These are phyloP conservation scores for Micropterix aruncella DNA, from an alignment of 2,888 invertebrate species.

Conservation along the genomic window DNA sequence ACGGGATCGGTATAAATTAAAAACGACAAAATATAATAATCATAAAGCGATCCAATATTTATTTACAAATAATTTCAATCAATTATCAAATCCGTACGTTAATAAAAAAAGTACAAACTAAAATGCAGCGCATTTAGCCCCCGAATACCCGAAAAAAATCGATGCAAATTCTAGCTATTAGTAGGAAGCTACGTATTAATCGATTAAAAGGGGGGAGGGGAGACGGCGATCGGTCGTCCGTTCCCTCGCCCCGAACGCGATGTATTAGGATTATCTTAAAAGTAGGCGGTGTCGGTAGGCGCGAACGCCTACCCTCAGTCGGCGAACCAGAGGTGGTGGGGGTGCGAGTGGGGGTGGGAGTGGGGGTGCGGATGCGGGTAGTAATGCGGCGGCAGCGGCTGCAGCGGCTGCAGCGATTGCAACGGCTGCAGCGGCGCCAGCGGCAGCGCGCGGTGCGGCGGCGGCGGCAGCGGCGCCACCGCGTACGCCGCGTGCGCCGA, in stretches of 20 bases:
- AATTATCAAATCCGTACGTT: slow-evolving; percentile 3
- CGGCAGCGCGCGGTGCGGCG: slow-evolving; percentile 66
- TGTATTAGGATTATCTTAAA: too few relatives aligned
- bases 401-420: slow-evolving; percentile 24
- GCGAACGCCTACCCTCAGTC: slow-evolving; percentile 29
- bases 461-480: slow-evolving; percentile 73
- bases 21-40: slow-evolving; percentile 9
- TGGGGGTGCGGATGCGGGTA: slow-evolving; percentile 26
- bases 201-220: not conserved
- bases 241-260: too few relatives aligned
- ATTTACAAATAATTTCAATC: slow-evolving; percentile 12
- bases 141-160: not conserved
- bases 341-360: slow-evolving; percentile 51
- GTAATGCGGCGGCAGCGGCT: slow-evolving; percentile 30
- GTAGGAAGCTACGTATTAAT: not conserved
- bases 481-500: slow-evolving; percentile 32
- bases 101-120: slow-evolving; percentile 8
- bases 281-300: too few relatives aligned
- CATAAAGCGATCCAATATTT: slow-evolving; percentile 10
- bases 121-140: not conserved
- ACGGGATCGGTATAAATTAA: slow-evolving; percentile 7
- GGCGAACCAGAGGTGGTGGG: slow-evolving; percentile 66
- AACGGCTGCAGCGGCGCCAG: slow-evolving; percentile 30
- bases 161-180: not conserved
- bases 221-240: too few relatives aligned